Evolutionary conservation across 2,113 vertebrate genomes (phyloP), one percentile per base, ranked within the genome.

Genomic region (Lycaon pictus): DNA sequence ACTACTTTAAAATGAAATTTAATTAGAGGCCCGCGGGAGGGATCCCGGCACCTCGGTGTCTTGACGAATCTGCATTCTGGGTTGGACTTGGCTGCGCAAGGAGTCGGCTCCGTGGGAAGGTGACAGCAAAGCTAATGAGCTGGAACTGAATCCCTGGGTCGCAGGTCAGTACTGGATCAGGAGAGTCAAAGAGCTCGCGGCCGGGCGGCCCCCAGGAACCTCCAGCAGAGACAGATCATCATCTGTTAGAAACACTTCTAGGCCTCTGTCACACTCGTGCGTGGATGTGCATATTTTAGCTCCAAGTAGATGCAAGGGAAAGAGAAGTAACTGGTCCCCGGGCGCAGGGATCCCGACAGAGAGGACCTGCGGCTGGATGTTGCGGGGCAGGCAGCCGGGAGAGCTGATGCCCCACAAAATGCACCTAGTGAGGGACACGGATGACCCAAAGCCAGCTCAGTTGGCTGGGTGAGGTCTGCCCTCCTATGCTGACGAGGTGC

Each of bases 161-260:
- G 37, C 20, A 32, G 77, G 35, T 25, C 51, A 32, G 56, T 2
- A 0, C 3, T 11, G 72, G 84, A 95, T n/a, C 88, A 22, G 51
- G 71, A 82, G 53, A 27, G 27, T 96, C 79, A 82, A 90, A 90
- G 10, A 82, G 77, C 3, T 32, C 92, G 92, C 6, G 93, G 5
- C 77, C 69, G 25, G 11, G 63, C 79, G 6, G 0, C 79, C 35
- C 88, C 69, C 11, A 62, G 19, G 11, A 22, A 3, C 3, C 0
- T 67, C 63, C 55, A 29, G 43, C 35, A 88, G 37, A 94, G 76
- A 94, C 58, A 85, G 83, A 35, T 3, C 15, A 43, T 27, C 87
- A 55, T 65, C 74, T 25, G 17, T 88, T 55, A 94, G 51, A 19
- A 74, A 37, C 22, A 32, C 83, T 96, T 95, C 79, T 7, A 87